Evolutionary conservation across 1,140 invertebrate species (phyloP).

Genomic region (Drosophila triauraria): DNA sequence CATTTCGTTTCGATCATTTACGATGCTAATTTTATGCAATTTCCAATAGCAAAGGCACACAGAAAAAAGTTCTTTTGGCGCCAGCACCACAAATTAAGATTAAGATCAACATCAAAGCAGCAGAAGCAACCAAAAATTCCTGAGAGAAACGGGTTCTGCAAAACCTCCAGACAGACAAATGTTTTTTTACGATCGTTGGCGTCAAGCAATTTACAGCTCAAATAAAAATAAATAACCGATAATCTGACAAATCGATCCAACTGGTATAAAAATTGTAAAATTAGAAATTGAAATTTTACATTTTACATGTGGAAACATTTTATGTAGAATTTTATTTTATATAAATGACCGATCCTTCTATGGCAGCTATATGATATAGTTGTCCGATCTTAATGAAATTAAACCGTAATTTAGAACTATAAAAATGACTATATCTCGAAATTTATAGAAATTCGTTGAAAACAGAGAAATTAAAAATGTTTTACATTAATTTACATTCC

Average conservation of each 20-base stretch:
- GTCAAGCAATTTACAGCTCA: slow-evolving; percentile 78
- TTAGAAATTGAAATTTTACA: too few relatives aligned
- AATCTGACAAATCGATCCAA: slow-evolving; percentile 63
- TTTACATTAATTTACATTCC: too few relatives aligned
- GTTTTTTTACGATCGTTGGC: slow-evolving; percentile 68
- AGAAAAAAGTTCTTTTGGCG: slow-evolving; percentile 62
- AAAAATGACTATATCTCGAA: too few relatives aligned
- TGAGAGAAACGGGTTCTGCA: slow-evolving; percentile 53
- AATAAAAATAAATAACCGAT: slow-evolving; percentile 73
- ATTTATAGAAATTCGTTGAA: too few relatives aligned
- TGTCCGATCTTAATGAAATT: too few relatives aligned
- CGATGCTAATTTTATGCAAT: slow-evolving; percentile 67
- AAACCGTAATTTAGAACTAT: too few relatives aligned
- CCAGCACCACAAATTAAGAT: slow-evolving; percentile 80
- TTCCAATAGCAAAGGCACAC: slow-evolving; percentile 30
- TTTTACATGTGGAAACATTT: too few relatives aligned
- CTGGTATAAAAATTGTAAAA: too few relatives aligned
- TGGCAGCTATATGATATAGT: too few relatives aligned
- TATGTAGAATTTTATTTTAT: too few relatives aligned
- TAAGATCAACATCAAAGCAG: slow-evolving; percentile 74
- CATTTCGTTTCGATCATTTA: slow-evolving; percentile 57
- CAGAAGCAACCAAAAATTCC: slow-evolving; percentile 55
- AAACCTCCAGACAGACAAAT: slow-evolving; percentile 44
- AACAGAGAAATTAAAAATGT: too few relatives aligned
- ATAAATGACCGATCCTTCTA: too few relatives aligned